Evolutionary conservation across 1,140 invertebrate genomes (phyloP).

Genomic region (Mizuhopecten yessoensis): DNA sequence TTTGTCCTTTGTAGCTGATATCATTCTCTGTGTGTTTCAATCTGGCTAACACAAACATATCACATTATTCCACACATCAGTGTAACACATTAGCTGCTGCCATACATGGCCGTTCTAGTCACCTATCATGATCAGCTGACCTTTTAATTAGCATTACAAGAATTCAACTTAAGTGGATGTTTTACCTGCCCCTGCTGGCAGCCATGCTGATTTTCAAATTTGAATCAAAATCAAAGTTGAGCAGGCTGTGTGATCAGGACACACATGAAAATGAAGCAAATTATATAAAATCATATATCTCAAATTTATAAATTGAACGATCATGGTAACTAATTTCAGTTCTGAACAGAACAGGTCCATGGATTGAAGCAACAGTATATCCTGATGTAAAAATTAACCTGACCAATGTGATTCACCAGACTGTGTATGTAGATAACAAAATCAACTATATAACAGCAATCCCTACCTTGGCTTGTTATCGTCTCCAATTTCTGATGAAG

Average conservation of each 20-base stretch:
- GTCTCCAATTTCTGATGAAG: not conserved
- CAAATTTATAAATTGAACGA: too few relatives aligned
- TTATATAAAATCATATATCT: too few relatives aligned
- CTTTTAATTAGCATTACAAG: too few relatives aligned
- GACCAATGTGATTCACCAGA: not conserved
- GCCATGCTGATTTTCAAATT: too few relatives aligned
- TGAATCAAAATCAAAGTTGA: too few relatives aligned
- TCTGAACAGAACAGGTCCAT: too few relatives aligned
- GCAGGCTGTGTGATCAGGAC: too few relatives aligned
- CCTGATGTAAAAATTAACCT: constrained; percentile 16
- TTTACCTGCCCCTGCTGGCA: too few relatives aligned
- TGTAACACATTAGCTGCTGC: not conserved
- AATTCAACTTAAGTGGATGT: too few relatives aligned
- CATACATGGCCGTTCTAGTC: not conserved
- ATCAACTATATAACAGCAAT: not conserved
- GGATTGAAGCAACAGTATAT: not conserved
- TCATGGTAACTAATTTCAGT: too few relatives aligned
- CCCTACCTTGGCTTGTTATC: constrained; percentile 37
- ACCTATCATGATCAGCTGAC: too few relatives aligned
- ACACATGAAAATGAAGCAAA: too few relatives aligned
- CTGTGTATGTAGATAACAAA: not conserved
- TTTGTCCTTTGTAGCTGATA: not conserved
- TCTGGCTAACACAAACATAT: not conserved
- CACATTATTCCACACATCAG: not conserved
- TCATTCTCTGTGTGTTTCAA: constrained; percentile 12